These are phyloP conservation scores for Clarias magur DNA, from an alignment of 2,113 vertebrate genomes.

Conservation along the genomic window DNA sequence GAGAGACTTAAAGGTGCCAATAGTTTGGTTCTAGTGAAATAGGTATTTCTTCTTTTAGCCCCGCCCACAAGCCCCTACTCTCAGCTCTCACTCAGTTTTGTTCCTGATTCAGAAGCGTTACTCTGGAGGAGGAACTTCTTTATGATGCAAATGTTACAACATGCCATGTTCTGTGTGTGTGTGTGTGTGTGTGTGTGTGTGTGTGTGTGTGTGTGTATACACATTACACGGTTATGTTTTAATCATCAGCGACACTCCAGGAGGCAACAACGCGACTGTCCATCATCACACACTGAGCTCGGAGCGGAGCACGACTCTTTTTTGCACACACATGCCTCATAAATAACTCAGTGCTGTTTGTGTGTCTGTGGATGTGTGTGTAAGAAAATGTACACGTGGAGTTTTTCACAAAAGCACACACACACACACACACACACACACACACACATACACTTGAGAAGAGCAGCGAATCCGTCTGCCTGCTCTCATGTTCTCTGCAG, in stretches of 20 bases:
- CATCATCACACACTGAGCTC: background rate
- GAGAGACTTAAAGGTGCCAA: background rate
- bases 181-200: too few species aligned
- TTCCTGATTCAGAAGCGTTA: background rate
- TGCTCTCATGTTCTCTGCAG: background rate
- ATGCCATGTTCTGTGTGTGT: background rate
- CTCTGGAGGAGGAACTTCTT: background rate
- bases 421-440: background rate
- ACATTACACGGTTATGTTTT: too few species aligned
- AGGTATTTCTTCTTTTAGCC: background rate
- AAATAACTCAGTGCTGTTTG: background rate
- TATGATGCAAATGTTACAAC: background rate
- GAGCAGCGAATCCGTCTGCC: background rate
- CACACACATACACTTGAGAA: background rate
- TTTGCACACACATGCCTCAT: background rate
- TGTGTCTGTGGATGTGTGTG: background rate
- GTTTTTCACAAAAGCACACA: background rate
- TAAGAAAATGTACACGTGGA: background rate
- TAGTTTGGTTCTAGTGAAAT: background rate
- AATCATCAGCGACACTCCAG: background rate
- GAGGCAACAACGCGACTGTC: background rate
- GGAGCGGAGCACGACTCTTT: background rate
- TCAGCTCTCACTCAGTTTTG: background rate
- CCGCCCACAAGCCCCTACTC: background rate
- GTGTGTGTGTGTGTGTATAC: too few species aligned